Base-by-base conservation (phyloP, 2,113 vertebrate species). In the Grammomys dolichurus region DNA sequence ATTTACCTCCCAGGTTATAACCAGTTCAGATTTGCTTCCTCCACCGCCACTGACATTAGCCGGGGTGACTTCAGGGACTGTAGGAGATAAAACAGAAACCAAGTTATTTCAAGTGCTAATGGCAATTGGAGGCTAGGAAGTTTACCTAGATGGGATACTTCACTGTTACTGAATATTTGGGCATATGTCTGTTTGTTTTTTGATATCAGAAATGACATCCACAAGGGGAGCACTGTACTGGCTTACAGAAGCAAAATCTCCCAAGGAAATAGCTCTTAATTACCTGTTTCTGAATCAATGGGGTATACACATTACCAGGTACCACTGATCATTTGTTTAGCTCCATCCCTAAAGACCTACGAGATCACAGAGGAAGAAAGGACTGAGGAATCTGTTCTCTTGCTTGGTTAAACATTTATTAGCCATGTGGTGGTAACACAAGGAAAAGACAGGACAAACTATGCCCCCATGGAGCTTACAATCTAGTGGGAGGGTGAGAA, bases 1-100 rank as follows among this genome's bases (percentile, higher is more conserved):
- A 90, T 98, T 99, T 98, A 99, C 99, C 99, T 99, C 99, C 99
- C 99, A 99, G 28, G 99, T 99, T 98, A 99, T 99, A 98, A 99
- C 99, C 98, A 99, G 99, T 98, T 99, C 99, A 0, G 99, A 99
- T 95, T 99, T 99, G 98, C 99, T 99, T 97, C 99, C 99, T 91
- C 99, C 99, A 17, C 99, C 99, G 97, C 99, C 99, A 3, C 99
- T 99, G 98, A 99, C 99, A 1, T 99, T 99, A 40, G 99, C 99
- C 2, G 99, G 99, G 43, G 99, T 99, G 98, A 99, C 99, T 98
- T 99, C 99, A 0, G 99, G 99, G 97, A 99, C 99, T 99, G 98
- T 13, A 95, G 96, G 97, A 98, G 95, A 98, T 87, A 98, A 94
- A n/a, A 75, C 31, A 94, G 48, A 89, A 75, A 75, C 16, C 54